Base-by-base conservation (phyloP, 2,888 invertebrate species). In the Andrena flavipes region DNA sequence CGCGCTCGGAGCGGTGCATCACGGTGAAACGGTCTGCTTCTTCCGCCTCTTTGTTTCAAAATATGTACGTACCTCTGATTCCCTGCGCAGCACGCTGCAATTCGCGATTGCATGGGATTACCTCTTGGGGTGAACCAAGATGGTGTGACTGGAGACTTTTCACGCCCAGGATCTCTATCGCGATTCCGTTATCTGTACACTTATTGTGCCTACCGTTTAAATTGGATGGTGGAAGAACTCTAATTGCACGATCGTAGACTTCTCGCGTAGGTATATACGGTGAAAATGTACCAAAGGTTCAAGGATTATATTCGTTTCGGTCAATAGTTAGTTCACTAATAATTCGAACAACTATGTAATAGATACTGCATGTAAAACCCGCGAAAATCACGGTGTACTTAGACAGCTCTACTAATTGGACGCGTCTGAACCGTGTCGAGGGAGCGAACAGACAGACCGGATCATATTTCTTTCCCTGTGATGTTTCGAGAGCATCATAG, bases 401-500 rank as follows among this genome's bases (percentile, higher is more conserved):
- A 42, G 48, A 71, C 29, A 30, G 20, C 20, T 26, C 13, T 29
- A 35, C 60, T 56, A 35, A n/a, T 6, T 20, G 33, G 23, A 26
- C 35, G 29, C n/a, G 42, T 71, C 60, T 7, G 48, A 48, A 42
- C 29, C 30, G 13, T 48, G 60, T 60, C 60, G n/a, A 42, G 26
- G 29, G 13, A 48, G 29, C 29, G 69, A 30, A 42, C 59, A 20
- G 48, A 70, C 69, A 29, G 7, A 10, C 5, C 26, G 23, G 51
- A 72, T 72, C 62, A 54, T 79, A 69, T 64, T 81, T 77, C 69
- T 73, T 79, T 68, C 51, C 26, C 59, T 42, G 54, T 68, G 77
- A 76, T 81, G 65, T 80, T 84, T 88, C 73, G 82, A 84, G 84
- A 75, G 84, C 77, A 78, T 85, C 83, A 48, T 82, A 69, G 83